Conservation (phyloP, 2,888 invertebrate species). For the Leistus spinibarbis region DNA sequence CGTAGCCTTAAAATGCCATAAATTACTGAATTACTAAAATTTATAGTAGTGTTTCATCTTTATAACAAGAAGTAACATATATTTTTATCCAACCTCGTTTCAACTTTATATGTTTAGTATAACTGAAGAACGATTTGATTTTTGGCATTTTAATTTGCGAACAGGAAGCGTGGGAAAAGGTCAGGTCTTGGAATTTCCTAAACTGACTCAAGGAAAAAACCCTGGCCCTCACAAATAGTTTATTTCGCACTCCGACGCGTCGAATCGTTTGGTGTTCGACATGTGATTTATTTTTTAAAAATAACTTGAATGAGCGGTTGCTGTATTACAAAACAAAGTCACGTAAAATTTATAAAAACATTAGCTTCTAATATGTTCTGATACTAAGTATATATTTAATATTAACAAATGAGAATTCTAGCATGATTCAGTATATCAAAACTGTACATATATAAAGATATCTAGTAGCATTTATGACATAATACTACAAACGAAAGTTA, state of each 20-base stretch:
- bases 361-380: no score
- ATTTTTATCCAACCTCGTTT: slow-evolving; percentile 24
- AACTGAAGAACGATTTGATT: slow-evolving; percentile 3
- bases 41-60: slow-evolving; percentile 10
- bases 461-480: no score
- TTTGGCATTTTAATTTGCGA: neutral
- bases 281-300: slow-evolving; percentile 6
- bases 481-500: no score
- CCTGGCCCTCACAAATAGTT: slow-evolving; percentile 32
- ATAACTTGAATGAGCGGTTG: slow-evolving; percentile 2
- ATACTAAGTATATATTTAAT: no score
- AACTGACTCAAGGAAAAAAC: slow-evolving; percentile 28
- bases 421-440: no score
- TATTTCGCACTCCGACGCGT: slow-evolving; percentile 24
- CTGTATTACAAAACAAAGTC: neutral
- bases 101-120: slow-evolving; percentile 17
- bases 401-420: no score
- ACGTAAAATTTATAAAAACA: neutral
- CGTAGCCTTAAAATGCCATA: neutral
- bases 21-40: slow-evolving; percentile 5
- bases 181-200: slow-evolving; percentile 25
- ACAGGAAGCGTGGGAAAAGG: slow-evolving; percentile 20
- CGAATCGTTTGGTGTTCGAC: slow-evolving; percentile 2
- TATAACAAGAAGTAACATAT: slow-evolving; percentile 15
- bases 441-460: no score